Conservation (phyloP, 2,888 invertebrate species). For the Nomada ruficornis region DNA sequence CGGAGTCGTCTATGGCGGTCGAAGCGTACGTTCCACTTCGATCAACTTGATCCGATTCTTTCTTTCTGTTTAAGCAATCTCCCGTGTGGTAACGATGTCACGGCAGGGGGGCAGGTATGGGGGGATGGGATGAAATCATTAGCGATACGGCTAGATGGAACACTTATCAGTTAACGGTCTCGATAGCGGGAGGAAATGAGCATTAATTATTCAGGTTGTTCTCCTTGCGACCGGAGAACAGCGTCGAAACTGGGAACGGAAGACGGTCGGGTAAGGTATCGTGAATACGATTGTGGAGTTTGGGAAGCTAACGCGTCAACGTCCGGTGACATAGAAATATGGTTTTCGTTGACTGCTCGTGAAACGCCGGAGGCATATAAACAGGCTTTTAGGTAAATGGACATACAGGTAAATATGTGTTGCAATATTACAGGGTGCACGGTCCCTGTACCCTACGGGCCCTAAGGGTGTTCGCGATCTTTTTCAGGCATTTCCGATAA, state of each 20-base stretch:
- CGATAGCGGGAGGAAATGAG: neutral
- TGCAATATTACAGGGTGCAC: neutral
- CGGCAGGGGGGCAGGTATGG: no score
- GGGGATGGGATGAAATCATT: neutral
- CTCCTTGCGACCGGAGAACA: neutral
- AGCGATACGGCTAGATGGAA: neutral
- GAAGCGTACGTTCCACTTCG: neutral
- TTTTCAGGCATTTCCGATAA: no score
- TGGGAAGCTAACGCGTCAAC: no score
- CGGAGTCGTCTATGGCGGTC: neutral
- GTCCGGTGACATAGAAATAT: no score
- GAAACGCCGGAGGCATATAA: no score
- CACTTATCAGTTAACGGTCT: constrained; percentile 1
- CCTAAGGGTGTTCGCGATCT: no score
- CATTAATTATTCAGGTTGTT: neutral
- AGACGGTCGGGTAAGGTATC: neutral
- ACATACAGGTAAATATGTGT: no score
- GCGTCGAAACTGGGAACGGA: neutral
- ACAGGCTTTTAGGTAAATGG: no score
- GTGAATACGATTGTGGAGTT: no score
- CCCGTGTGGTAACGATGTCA: no score
- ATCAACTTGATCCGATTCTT: neutral
- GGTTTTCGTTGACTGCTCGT: no score
- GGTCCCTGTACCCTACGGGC: no score
- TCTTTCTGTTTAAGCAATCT: neutral